phyloP scores from a whole-genome alignment of 2,797 vertebrate species.

The Nasua narica region DNA sequence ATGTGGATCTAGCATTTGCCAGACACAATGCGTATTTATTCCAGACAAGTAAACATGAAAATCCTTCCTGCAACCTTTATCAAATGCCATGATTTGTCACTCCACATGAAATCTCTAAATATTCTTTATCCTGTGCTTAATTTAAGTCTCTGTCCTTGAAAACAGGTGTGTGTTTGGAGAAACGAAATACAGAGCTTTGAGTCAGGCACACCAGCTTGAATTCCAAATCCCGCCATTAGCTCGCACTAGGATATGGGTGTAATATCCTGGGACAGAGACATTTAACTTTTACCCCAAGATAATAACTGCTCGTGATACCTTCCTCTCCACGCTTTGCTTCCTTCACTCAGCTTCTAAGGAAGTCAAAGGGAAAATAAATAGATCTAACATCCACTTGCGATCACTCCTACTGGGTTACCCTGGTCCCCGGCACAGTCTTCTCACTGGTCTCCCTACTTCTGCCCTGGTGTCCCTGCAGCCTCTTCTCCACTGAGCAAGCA shows the following conservation, averaged over 20 bases:
- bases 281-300: neutral
- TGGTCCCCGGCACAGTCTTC: neutral
- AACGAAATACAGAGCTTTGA: neutral
- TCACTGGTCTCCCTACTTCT: neutral
- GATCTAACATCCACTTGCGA: neutral
- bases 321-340: neutral
- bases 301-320: neutral
- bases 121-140: constrained; percentile 49
- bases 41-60: constrained; percentile 68
- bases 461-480: neutral
- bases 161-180: neutral
- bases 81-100: constrained; percentile 72
- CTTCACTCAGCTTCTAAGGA: neutral
- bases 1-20: constrained; percentile 31
- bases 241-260: neutral
- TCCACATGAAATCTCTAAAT: constrained; percentile 63
- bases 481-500: neutral
- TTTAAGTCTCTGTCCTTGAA: constrained; percentile 28
- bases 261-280: neutral
- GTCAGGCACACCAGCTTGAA: neutral
- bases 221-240: neutral
- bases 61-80: constrained; percentile 79
- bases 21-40: constrained; percentile 54
- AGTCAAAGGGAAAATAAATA: neutral
- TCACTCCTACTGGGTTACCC: neutral